Evolutionary conservation across 2,797 vertebrate species (phyloP).

Genomic region (Propithecus perrieri): DNA sequence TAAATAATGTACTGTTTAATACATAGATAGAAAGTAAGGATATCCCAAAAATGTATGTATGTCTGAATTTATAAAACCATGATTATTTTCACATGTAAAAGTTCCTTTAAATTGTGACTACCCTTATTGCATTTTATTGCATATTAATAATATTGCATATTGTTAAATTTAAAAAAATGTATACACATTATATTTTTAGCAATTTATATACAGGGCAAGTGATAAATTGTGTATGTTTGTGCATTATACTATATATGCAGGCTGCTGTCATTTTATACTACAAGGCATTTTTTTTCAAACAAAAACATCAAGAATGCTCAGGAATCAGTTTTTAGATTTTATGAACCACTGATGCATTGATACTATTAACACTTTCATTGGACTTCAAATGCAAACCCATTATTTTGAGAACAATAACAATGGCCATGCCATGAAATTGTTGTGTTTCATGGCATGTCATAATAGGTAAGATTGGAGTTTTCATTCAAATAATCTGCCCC

Average conservation of each 20-base stretch:
- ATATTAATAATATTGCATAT: neutral
- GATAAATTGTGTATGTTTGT: neutral
- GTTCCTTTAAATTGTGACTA: conserved; percentile 20
- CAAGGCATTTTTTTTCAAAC: neutral
- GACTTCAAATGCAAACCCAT: conserved; percentile 42
- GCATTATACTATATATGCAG: neutral
- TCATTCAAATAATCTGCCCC: conserved; percentile 27
- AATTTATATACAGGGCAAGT: neutral
- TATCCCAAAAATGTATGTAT: neutral
- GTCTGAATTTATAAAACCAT: conserved; percentile 43
- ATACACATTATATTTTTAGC: conserved; percentile 4
- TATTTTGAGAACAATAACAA: conserved; percentile 57
- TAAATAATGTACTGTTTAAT: neutral
- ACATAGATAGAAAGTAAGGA: neutral
- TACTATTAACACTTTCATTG: neutral
- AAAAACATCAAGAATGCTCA: neutral
- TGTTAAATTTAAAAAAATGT: conserved; percentile 41
- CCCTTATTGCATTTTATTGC: neutral
- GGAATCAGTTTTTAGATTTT: conserved; percentile 11
- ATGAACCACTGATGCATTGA: neutral
- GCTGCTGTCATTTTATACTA: conserved; percentile 29
- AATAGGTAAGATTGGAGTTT: conserved; percentile 27
- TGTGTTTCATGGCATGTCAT: neutral
- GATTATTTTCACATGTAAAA: conserved; percentile 43
- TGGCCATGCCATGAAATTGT: conserved; percentile 9